phyloP scores from a whole-genome alignment of 2,797 vertebrate species.

The Enteromius mattozi region DNA sequence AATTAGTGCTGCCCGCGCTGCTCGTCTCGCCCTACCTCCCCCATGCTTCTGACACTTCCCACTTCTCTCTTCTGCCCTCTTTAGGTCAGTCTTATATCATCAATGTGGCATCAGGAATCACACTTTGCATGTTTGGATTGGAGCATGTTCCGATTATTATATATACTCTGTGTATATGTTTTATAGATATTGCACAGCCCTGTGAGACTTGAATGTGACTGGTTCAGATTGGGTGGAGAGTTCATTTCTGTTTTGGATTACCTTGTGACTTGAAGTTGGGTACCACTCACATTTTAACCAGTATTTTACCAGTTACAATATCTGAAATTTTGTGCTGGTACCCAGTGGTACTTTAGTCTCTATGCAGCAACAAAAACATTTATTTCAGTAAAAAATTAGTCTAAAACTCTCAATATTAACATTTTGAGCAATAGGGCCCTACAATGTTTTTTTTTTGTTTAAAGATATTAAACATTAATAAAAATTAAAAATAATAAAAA shows the following conservation, averaged over 20 bases:
- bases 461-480: too few relatives aligned
- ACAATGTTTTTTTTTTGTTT: too few relatives aligned
- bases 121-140: not conserved
- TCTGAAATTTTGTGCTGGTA: too few relatives aligned
- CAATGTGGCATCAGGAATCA: not conserved
- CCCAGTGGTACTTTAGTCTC: too few relatives aligned
- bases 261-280: too few relatives aligned
- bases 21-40: constrained; percentile 61
- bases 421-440: not conserved
- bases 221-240: not conserved
- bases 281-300: too few relatives aligned
- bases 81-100: constrained; percentile 16
- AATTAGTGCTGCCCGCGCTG: constrained; percentile 52
- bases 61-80: constrained; percentile 38
- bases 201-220: not conserved
- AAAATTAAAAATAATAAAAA: too few relatives aligned
- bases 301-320: too few relatives aligned
- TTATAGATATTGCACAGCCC: not conserved
- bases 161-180: not conserved
- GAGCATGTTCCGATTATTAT: not conserved
- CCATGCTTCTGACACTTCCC: constrained; percentile 20
- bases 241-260: not conserved
- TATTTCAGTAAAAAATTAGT: not conserved
- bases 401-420: not conserved
- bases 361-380: not conserved